Conservation (phyloP, 2,888 invertebrate species). For the Scaptodrosophila latifasciaeformis region DNA sequence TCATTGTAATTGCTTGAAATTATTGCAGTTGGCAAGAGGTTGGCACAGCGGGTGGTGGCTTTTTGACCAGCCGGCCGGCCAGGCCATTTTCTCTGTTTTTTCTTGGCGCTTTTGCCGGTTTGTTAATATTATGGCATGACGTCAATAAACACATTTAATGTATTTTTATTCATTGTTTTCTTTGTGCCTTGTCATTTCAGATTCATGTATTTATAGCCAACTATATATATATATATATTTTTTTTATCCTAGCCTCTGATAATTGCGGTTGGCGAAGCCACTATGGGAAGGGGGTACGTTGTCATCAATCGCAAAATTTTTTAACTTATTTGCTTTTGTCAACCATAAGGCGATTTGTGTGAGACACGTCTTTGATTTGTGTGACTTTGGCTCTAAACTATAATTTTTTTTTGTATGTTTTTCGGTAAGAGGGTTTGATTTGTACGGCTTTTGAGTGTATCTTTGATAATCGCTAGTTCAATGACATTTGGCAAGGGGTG, state of each 20-base stretch:
- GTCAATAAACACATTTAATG: conserved; percentile 63
- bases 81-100: no score
- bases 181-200: background rate
- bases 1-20: conserved; percentile 64
- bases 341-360: conserved; percentile 31
- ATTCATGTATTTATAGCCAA: background rate
- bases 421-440: conserved; percentile 55
- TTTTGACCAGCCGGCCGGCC: conserved; percentile 21
- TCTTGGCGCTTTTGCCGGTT: conserved; percentile 20
- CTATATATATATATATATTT: background rate
- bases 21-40: conserved; percentile 56
- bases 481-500: conserved; percentile 45
- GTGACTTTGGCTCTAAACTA: conserved; percentile 47
- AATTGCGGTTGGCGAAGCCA: conserved; percentile 59
- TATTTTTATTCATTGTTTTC: conserved; percentile 10
- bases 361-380: conserved; percentile 36
- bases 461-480: conserved; percentile 37
- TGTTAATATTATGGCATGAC: conserved; percentile 50
- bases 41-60: conserved; percentile 53
- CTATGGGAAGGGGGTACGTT: conserved; percentile 36
- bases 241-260: conserved; percentile 26
- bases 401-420: conserved; percentile 40
- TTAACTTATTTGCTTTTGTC: conserved; percentile 31
- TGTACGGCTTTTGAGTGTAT: conserved; percentile 3
- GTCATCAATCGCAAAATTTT: conserved; percentile 52